Evolutionary conservation across 2,888 invertebrate genomes (phyloP), one percentile per base, ranked within the genome.

Genomic region (Mamestra brassicae): DNA sequence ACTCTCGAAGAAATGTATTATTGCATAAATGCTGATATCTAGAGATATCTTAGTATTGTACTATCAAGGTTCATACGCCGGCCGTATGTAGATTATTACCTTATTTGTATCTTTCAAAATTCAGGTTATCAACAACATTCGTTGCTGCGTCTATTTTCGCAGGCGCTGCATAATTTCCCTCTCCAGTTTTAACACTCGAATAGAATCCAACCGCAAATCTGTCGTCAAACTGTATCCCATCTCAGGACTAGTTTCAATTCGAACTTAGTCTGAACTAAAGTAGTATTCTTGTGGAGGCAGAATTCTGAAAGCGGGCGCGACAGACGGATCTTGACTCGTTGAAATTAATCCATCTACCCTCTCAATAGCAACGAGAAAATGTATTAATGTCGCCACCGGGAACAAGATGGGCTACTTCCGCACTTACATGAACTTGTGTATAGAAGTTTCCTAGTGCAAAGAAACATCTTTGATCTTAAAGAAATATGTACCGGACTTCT

Each of bases 321-420:
- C 91, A 90, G 93, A 90, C 91, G 92, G 92, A 93, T 94, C 95
- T 92, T 92, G 94, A 92, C 93, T 94, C 88, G 91, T 84, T 91
- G 93, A 93, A 95, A 95, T 96, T 96, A 96, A 96, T 96, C 94
- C 93, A 94, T 95, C 94, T 93, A 91, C 90, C 88, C 90, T 89
- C 87, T 92, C 92, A 92, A 92, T 92, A 88, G 91, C 73, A 83
- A 78, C 85, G 75, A 80, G 85, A 89, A 91, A 92, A 91, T 92
- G 88, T 92, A 95, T 93, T 93, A 93, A 92, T 91, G 90, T 88
- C 76, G 89, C 78, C 72, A 85, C 67, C 60, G 78, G 69, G 78
- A 82, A 82, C 74, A 76, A 71, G 74, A 76, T 76, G 63, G 67
- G 58, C 71, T 88, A 87, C 86, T 88, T 79, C 47, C 57, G 67